These are phyloP conservation scores for Corticium candelabrum DNA, from an alignment of 37 sponge, comb jelly and placozoan species.

Conservation along the genomic window DNA sequence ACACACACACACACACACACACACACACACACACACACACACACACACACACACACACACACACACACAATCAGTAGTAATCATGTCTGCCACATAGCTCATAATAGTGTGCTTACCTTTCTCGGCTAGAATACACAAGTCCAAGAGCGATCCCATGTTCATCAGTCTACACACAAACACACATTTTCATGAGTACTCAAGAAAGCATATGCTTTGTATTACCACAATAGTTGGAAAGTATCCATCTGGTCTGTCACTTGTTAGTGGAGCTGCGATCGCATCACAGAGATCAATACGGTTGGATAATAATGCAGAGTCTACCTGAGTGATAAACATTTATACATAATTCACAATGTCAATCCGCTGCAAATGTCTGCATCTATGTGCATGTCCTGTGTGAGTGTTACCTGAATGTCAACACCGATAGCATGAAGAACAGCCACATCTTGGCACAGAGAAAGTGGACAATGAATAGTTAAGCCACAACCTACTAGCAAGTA, in stretches of 20 bases:
- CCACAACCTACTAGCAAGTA: not conserved
- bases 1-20: not conserved
- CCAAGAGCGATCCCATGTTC: constrained; percentile 1
- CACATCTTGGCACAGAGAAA: not conserved
- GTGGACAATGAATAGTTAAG: not conserved
- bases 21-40: not conserved
- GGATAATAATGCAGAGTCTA: not conserved
- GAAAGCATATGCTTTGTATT: too few species aligned
- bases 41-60: too few species aligned
- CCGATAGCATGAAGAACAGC: not conserved
- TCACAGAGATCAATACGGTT: not conserved
- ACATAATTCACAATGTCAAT: too few species aligned
- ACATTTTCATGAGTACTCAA: not conserved
- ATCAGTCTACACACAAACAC: not conserved
- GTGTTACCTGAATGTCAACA: not conserved
- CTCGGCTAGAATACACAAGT: constrained; percentile 2
- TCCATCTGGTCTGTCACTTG: constrained; percentile 5
- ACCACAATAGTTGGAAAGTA: constrained; percentile 8
- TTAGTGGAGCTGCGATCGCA: not conserved
- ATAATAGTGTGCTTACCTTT: not conserved
- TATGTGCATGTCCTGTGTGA: not conserved
- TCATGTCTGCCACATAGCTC: too few species aligned
- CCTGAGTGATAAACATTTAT: not conserved
- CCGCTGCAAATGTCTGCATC: not conserved
- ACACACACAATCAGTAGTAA: too few species aligned